Base-by-base conservation (phyloP, 2,113 vertebrate genomes). In the Onychostruthus taczanowskii region DNA sequence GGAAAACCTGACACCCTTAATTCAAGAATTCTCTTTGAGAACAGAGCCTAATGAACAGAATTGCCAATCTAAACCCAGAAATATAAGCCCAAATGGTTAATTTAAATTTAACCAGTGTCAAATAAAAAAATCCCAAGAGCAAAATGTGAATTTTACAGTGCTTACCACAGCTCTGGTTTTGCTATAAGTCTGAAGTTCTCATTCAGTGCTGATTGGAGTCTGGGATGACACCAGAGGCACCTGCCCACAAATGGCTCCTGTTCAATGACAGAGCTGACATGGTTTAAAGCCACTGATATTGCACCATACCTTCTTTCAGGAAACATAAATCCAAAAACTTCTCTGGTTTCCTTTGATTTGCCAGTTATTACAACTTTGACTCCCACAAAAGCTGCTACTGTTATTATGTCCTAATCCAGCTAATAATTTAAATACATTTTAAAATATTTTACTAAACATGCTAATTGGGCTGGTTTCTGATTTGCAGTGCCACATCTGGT, bases 381-480 rank as follows among this genome's bases (percentile, higher is more conserved):
- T 87, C 31, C 10, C 13, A 69, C 16, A 73, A 15, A 16, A 59
- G 1, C 61, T 78, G 22, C 13, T 75, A 47, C 33, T 6, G 10
- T 16, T 73, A 27, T 46, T 69, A 53, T 0, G 1, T 39, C 69
- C 85, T 83, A 59, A 66, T 46, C 15, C 31, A 67, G 31, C n/a
- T 70, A 83, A 66, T 31, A 73, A 90, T 61, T 53, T 7, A 66
- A 75, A 79, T 23, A 26, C 2, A 16, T 69, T 52, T 67, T 3
- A 35, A 39, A 80, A n/a, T 74, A 81, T 78, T 88, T 91, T 85
- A 50, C 69, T 77, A 63, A 66, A 67, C 47, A 31, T 33, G 64
- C 11, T 95, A 95, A 95, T 93, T 95, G 92, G 63, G 9, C 33
- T 83, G 24, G 11, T 87, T 91, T 83, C 50, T 83, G 50, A 59